These are phyloP conservation scores for Ophraella communa DNA, from an alignment of 2,888 invertebrate genomes.

Conservation along the genomic window DNA sequence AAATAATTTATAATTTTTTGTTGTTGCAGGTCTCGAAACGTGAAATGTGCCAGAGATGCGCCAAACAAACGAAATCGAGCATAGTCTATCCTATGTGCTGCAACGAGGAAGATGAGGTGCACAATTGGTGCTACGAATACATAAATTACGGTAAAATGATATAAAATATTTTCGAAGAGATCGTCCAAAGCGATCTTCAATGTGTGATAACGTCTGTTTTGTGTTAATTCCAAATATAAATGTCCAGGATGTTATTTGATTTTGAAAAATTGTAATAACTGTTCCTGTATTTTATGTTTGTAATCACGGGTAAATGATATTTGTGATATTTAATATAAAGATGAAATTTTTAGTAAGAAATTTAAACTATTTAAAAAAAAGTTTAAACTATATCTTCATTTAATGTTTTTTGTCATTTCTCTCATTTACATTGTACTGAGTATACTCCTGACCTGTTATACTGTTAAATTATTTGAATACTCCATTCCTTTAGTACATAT, in stretches of 20 bases:
- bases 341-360: not conserved
- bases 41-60: conserved; percentile 69
- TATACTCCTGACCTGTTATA: too few relatives aligned
- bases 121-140: conserved; percentile 67
- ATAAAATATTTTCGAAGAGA: conserved; percentile 1
- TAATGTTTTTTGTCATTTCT: too few relatives aligned
- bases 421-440: too few relatives aligned
- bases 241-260: not conserved
- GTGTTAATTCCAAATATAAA: too few relatives aligned
- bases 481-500: too few relatives aligned
- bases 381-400: too few relatives aligned
- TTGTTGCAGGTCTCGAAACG: conserved; percentile 44
- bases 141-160: conserved; percentile 62
- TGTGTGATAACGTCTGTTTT: not conserved
- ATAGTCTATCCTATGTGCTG: conserved; percentile 68
- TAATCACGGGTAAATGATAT: not conserved
- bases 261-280: too few relatives aligned
- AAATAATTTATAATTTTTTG: conserved; percentile 2
- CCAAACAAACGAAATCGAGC: conserved; percentile 67
- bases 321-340: not conserved
- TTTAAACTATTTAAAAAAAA: too few relatives aligned
- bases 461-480: too few relatives aligned
- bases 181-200: not conserved
- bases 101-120: conserved; percentile 64
- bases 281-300: not conserved